Percentiles rank a stretch among this genome's conserved stretches.
Evolutionary conservation across 2,888 invertebrate species (phyloP).

Genomic region (Agrenia bidenticulata): DNA sequence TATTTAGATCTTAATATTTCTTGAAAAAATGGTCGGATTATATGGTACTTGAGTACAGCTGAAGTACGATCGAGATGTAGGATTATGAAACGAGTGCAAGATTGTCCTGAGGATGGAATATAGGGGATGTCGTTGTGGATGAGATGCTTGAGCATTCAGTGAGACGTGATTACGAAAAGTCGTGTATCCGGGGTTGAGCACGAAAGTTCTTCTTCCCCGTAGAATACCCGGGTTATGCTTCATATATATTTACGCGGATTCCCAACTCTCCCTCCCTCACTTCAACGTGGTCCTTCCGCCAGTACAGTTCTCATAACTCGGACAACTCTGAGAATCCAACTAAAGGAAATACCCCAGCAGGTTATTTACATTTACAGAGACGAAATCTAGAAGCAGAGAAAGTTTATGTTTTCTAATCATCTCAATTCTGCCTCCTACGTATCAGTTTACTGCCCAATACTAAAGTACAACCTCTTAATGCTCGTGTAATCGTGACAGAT

Average conservation of each 20-base stretch:
- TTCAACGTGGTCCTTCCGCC: constrained; percentile 11
- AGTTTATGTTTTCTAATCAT: neutral
- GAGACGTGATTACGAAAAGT: neutral
- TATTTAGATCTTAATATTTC: too few species aligned
- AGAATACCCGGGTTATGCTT: constrained; percentile 1
- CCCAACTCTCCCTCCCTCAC: constrained; percentile 9
- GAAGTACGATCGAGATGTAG: too few species aligned
- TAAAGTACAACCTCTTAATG: too few species aligned
- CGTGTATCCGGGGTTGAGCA: constrained; percentile 5
- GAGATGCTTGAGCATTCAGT: neutral
- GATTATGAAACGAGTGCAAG: too few species aligned
- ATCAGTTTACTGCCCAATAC: too few species aligned
- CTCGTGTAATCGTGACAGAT: too few species aligned
- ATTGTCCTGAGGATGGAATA: too few species aligned
- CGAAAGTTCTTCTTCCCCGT: neutral
- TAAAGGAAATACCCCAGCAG: neutral
- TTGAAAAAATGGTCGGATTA: too few species aligned
- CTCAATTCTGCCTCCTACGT: neutral
- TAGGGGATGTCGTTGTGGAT: neutral
- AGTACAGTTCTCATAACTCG: neutral
- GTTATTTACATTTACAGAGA: neutral
- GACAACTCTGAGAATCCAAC: neutral
- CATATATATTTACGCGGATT: constrained; percentile 21
- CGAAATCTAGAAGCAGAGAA: neutral
- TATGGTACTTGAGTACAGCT: too few species aligned